phyloP scores from a whole-genome alignment of 2,113 vertebrate genomes.

The Anoura caudifer region DNA sequence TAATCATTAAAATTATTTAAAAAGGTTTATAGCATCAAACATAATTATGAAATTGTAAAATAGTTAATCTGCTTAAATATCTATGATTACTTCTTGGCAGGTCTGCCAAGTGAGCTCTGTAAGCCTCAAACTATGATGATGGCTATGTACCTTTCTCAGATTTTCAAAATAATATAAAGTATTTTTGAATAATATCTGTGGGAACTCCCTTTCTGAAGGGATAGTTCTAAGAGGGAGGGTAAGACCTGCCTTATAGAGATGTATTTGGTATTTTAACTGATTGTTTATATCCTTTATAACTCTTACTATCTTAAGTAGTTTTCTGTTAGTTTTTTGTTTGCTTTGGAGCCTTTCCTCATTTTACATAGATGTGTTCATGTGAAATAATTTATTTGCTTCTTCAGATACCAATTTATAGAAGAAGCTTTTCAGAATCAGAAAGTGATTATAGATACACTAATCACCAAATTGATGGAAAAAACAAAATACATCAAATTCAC shows the following conservation, averaged over 20 bases:
- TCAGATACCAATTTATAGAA: slow-evolving; percentile 98
- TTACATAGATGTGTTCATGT: not conserved
- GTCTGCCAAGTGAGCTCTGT: not conserved
- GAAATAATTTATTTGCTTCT: slow-evolving; percentile 58
- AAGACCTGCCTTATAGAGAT: not conserved
- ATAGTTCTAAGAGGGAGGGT: not conserved
- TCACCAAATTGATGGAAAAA: slow-evolving; percentile 96
- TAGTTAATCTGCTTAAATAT: not conserved
- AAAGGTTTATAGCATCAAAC: not conserved
- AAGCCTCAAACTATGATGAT: not conserved
- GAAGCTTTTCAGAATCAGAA: slow-evolving; percentile 98
- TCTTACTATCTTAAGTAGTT: not conserved
- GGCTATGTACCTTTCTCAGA: not conserved
- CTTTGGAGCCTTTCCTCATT: not conserved
- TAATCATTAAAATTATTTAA: too few species aligned
- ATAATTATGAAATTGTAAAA: not conserved
- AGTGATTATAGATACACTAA: slow-evolving; percentile 95
- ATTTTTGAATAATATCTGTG: not conserved
- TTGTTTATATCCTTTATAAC: not conserved
- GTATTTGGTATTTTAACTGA: not conserved
- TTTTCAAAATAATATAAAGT: slow-evolving; percentile 7
- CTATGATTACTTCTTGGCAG: slow-evolving; percentile 5
- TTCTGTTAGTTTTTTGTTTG: not conserved
- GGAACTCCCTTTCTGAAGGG: not conserved
- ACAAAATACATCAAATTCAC: slow-evolving; percentile 94